Conservation (phyloP, 2,888 invertebrate species). For the Hanleya hanleyi region DNA sequence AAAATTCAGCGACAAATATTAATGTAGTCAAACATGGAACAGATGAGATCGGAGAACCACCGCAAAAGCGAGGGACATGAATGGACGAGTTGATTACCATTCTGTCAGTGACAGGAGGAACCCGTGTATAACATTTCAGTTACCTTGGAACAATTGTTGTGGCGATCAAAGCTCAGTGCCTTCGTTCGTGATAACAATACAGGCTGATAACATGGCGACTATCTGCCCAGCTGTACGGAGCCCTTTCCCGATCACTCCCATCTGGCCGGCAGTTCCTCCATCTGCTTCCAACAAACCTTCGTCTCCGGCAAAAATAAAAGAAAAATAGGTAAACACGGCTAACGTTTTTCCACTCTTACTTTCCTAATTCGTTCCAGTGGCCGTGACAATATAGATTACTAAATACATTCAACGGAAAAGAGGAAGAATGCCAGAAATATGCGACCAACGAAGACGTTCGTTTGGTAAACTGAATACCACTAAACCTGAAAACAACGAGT, state of each 20-base stretch:
- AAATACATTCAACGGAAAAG: neutral
- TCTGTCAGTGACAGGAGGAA: neutral
- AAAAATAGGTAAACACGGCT: slow-evolving; percentile 4
- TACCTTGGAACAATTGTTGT: neutral
- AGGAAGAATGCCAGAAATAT: neutral
- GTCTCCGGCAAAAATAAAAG: neutral
- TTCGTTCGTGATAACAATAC: neutral
- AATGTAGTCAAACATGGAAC: too few species aligned
- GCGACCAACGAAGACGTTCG: slow-evolving; percentile 4
- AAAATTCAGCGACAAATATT: too few species aligned
- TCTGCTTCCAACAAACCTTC: slow-evolving; percentile 2
- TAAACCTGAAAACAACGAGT: too few species aligned
- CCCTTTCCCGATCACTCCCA: neutral
- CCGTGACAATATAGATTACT: too few species aligned
- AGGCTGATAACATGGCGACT: neutral
- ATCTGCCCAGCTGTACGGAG: neutral
- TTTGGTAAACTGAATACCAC: too few species aligned
- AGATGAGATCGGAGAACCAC: too few species aligned
- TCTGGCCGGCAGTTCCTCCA: neutral
- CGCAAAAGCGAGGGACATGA: neutral
- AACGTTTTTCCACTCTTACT: neutral
- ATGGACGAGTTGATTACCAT: neutral
- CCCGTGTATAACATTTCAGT: neutral
- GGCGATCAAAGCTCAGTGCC: neutral
- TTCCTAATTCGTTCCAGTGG: neutral